These are phyloP conservation scores for Sialis fuliginosa DNA, from an alignment of 2,888 invertebrate genomes.

Conservation along the genomic window DNA sequence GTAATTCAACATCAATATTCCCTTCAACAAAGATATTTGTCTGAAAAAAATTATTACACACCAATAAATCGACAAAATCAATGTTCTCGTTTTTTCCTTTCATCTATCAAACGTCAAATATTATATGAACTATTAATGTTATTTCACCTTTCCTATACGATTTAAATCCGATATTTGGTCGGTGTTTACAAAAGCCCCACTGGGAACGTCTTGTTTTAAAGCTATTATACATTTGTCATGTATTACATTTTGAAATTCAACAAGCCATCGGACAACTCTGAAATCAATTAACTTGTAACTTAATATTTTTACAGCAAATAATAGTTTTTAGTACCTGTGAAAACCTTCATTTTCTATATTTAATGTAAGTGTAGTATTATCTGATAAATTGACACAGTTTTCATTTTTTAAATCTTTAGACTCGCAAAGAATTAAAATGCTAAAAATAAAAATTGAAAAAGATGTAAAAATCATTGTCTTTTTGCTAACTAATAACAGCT, in stretches of 20 bases:
- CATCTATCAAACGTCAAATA: no score
- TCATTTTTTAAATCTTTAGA: no score
- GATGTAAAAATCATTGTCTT: no score
- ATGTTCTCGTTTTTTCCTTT: no score
- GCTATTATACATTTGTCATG: slow-evolving; percentile 18
- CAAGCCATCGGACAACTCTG: slow-evolving; percentile 26
- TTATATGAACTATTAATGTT: background rate
- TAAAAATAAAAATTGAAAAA: no score
- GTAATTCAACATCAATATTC: slow-evolving; percentile 24
- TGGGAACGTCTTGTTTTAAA: slow-evolving; percentile 20
- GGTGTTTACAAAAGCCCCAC: slow-evolving; percentile 25
- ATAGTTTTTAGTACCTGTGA: slow-evolving; percentile 21
- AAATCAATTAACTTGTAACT: slow-evolving; percentile 9
- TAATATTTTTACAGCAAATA: slow-evolving; percentile 1
- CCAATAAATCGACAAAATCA: no score
- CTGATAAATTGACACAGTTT: slow-evolving; percentile 9
- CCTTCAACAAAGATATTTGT: slow-evolving; percentile 20
- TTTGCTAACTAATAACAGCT: no score
- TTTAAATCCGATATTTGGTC: slow-evolving; percentile 26
- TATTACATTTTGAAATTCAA: slow-evolving; percentile 20
- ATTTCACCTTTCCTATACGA: slow-evolving; percentile 16
- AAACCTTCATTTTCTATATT: slow-evolving; percentile 29
- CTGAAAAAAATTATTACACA: slow-evolving; percentile 11
- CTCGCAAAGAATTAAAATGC: no score
- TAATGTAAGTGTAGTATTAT: slow-evolving; percentile 16